Evolutionary conservation across 1,140 invertebrate species (phyloP).

Genomic region (Leptinotarsa defecta): DNA sequence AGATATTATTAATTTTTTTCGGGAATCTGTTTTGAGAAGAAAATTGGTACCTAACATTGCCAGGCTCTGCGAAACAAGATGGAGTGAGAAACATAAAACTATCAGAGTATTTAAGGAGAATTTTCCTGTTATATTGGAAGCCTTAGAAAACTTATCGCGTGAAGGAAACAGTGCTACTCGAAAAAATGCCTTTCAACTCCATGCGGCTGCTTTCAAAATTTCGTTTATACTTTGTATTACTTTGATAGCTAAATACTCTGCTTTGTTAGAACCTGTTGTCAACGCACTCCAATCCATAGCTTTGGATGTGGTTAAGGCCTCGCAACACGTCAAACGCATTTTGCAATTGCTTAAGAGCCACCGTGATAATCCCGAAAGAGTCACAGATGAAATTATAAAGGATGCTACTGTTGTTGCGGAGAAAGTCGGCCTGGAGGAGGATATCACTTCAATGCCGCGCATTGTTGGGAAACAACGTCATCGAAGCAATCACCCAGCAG

Average conservation of each 20-base stretch:
- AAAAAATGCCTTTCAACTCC: conserved; percentile 48
- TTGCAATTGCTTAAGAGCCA: conserved; percentile 39
- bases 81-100: conserved; percentile 53
- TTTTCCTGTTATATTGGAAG: conserved; percentile 34
- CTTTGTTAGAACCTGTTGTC: conserved; percentile 43
- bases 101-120: conserved; percentile 43
- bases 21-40: conserved; percentile 48
- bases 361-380: conserved; percentile 42
- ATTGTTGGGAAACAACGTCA: conserved; percentile 31
- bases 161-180: conserved; percentile 48
- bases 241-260: conserved; percentile 47
- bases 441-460: conserved; percentile 36
- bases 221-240: conserved; percentile 35
- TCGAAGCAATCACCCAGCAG: conserved; percentile 46
- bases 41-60: conserved; percentile 50
- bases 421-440: conserved; percentile 42
- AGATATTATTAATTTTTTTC: conserved; percentile 51
- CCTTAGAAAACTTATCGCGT: conserved; percentile 44
- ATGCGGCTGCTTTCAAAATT: conserved; percentile 44
- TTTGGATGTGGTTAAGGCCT: conserved; percentile 37
- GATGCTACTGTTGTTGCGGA: conserved; percentile 22
- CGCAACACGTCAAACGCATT: conserved; percentile 42
- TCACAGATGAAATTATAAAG: conserved; percentile 49
- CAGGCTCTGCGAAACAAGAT: conserved; percentile 50
- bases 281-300: conserved; percentile 47